A percentile compares a stretch with the other conserved stretches of the same genome.
Evolutionary conservation across 2,797 vertebrate genomes (phyloP).

Genomic region (Poeciliopsis paucimaculata): DNA sequence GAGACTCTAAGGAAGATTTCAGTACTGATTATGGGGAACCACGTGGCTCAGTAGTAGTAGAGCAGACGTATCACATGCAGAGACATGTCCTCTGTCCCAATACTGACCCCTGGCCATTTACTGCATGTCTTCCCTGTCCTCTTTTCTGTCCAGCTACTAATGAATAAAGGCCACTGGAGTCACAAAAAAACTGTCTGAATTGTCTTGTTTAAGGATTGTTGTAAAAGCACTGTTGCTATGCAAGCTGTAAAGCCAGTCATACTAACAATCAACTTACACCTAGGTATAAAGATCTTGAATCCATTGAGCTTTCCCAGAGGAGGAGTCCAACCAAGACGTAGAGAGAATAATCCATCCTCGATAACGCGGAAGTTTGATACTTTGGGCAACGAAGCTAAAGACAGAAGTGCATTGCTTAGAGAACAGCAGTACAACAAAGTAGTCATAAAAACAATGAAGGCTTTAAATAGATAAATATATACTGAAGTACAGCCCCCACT

Average conservation of each 20-base stretch:
- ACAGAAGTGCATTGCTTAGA: conserved; percentile 17
- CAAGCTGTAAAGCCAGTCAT: not conserved
- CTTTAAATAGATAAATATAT: not conserved
- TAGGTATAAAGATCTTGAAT: conserved; percentile 89
- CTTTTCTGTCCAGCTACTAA: too few relatives aligned
- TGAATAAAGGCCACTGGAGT: too few relatives aligned
- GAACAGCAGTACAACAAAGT: not conserved
- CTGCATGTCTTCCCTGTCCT: too few relatives aligned
- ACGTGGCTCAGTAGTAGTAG: too few relatives aligned
- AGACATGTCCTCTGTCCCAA: too few relatives aligned
- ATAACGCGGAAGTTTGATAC: conserved; percentile 88
- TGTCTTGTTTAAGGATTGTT: too few relatives aligned
- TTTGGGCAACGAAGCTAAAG: conserved; percentile 81
- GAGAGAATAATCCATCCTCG: conserved; percentile 86
- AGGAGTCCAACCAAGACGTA: conserved; percentile 86
- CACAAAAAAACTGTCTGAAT: too few relatives aligned
- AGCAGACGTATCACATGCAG: too few relatives aligned
- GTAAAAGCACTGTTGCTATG: not conserved
- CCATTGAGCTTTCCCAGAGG: conserved; percentile 81
- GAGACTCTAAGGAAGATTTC: not conserved
- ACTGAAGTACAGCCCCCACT: conserved; percentile 73
- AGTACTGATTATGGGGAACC: too few relatives aligned
- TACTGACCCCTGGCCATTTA: too few relatives aligned
- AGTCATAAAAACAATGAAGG: not conserved
- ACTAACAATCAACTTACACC: conserved; percentile 74